Evolutionary conservation across 2,113 vertebrate species (phyloP), one percentile per base, ranked within the genome.

Genomic region (Chaenocephalus aceratus): DNA sequence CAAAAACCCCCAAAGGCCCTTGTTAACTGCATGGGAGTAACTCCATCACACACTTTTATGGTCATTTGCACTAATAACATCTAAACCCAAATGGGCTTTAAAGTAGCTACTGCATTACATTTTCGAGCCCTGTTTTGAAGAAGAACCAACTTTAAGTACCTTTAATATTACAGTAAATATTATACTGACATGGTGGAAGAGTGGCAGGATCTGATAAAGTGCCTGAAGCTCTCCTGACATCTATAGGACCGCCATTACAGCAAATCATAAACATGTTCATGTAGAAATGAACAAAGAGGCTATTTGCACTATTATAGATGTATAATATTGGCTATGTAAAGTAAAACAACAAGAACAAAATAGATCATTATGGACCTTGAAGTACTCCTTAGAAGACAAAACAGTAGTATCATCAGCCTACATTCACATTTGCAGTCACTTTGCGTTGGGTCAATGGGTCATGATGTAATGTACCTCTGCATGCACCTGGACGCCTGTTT

Each of bases 401-500:
- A 8, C 36, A 15, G 59, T 11, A 15, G 59, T 11, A 44, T n/a
- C 14, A 36, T 34, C 48, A 34, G 48, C 64, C 36, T 13, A 41
- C 36, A 36, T 36, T 36, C 36, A 5, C 36, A 41, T 41, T 41
- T 41, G 36, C 36, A 41, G 34, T 60, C 59, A 57, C 49, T 66
- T 15, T 46, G 10, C 53, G 61, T 53, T 14, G 16, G 16, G 53
- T 73, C 69, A 68, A 13, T 69, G 51, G 72, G 57, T 59, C 60
- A 56, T 15, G 48, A 58, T 72, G 58, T 18, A n/a, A n/a, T 10
- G 48, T 45, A 21, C 21, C 21, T 21, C 21, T 21, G 75, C 69
- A 53, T 64, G 73, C 46, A 67, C 59, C 51, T 54, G 5, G 36
- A 80, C 36, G 69, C 57, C 14, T 36, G 26, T 71, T 75, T 75